Evolutionary conservation across 2,113 vertebrate species (phyloP).

Genomic region (Abramis brama): DNA sequence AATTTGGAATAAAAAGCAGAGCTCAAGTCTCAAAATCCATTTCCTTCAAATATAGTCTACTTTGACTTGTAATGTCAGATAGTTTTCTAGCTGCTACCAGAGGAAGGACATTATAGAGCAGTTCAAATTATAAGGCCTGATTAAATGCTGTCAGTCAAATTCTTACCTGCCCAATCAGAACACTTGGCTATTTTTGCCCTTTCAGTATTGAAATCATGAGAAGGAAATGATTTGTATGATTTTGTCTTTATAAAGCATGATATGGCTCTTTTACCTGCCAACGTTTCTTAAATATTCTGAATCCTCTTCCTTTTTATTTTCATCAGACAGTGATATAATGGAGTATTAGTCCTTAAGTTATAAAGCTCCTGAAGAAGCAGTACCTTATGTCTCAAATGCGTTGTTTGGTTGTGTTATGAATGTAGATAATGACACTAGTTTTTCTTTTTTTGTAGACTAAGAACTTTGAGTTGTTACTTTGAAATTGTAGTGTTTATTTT

Average conservation of each 20-base stretch:
- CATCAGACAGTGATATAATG: not conserved
- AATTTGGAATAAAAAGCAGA: slow-evolving; percentile 1
- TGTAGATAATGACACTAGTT: not conserved
- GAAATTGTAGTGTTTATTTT: not conserved
- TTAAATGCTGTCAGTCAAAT: slow-evolving; percentile 17
- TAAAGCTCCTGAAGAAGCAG: not conserved
- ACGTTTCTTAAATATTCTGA: not conserved
- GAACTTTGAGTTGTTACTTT: not conserved
- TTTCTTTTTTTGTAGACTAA: not conserved
- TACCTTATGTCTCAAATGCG: not conserved
- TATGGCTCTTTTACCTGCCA: not conserved
- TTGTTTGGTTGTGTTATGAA: not conserved
- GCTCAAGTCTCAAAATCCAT: slow-evolving; percentile 23
- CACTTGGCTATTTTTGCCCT: not conserved
- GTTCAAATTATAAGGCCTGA: slow-evolving; percentile 1
- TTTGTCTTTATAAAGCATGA: not conserved
- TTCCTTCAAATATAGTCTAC: slow-evolving; percentile 36
- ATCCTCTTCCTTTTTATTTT: not conserved
- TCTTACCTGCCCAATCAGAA: not conserved
- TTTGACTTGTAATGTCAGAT: slow-evolving; percentile 17
- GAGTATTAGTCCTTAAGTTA: not conserved
- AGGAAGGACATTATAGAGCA: slow-evolving; percentile 17
- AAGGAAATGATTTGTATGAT: not conserved
- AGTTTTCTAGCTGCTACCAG: not conserved
- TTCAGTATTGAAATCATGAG: slow-evolving; percentile 1